Evolutionary conservation across 2,888 invertebrate genomes (phyloP).

Genomic region (Gymnoscelis rufifasciata): DNA sequence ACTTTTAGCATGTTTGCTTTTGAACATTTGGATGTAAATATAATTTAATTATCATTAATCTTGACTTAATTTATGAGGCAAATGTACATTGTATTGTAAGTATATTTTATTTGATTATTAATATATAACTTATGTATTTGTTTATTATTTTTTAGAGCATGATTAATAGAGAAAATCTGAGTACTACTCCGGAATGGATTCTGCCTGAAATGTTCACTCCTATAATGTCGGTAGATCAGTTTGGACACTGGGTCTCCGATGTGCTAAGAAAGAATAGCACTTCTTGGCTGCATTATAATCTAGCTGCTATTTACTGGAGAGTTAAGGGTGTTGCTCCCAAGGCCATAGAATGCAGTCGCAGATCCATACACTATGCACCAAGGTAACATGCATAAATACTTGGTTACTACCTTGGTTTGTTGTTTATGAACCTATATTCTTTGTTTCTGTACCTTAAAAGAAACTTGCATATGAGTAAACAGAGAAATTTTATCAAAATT

Average conservation of each 20-base stretch:
- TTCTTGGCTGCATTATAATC: conserved; percentile 89
- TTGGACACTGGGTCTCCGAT: conserved; percentile 81
- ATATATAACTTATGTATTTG: background rate
- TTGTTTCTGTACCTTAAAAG: no score
- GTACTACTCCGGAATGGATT: conserved; percentile 44
- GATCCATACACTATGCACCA: conserved; percentile 86
- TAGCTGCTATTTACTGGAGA: conserved; percentile 89
- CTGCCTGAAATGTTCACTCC: conserved; percentile 48
- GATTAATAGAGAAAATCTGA: conserved; percentile 54
- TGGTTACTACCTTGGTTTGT: no score
- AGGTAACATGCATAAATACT: no score
- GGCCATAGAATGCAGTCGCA: conserved; percentile 87
- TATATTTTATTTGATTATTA: background rate
- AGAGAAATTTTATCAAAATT: no score
- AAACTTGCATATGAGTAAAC: no score
- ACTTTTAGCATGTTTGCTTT: conserved; percentile 68
- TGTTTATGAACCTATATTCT: no score
- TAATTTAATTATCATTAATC: background rate
- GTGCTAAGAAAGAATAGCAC: conserved; percentile 82
- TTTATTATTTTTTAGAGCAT: conserved; percentile 44
- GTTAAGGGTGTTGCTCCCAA: conserved; percentile 85
- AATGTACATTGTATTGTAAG: no score
- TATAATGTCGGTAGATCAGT: conserved; percentile 56
- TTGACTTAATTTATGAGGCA: background rate
- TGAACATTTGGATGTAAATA: conserved; percentile 62